A percentile compares a stretch with the other conserved stretches of the same genome.
Evolutionary conservation across 2,888 invertebrate species (phyloP).

Genomic region (Harpalus rubripes): DNA sequence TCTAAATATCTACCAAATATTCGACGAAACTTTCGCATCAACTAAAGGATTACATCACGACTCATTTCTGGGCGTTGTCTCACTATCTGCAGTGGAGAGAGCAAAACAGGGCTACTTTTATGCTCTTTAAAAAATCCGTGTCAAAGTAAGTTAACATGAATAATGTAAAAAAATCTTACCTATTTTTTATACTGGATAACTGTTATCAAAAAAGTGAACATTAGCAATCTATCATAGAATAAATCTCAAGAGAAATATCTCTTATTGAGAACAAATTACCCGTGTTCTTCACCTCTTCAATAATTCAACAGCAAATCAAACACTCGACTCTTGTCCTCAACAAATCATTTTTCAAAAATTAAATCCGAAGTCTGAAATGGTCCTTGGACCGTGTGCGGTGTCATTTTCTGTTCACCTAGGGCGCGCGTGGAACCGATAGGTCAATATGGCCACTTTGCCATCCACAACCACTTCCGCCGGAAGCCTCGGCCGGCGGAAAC

Average conservation of each 20-base stretch:
- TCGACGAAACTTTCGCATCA: too few relatives aligned
- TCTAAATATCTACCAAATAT: too few relatives aligned
- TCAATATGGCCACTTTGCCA: constrained; percentile 40
- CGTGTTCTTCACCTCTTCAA: constrained; percentile 17
- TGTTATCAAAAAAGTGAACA: background rate
- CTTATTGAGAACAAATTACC: constrained; percentile 14
- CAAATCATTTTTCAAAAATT: constrained; percentile 40
- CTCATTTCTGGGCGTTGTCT: too few relatives aligned
- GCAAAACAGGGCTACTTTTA: too few relatives aligned
- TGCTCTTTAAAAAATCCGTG: too few relatives aligned
- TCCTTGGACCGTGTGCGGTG: background rate
- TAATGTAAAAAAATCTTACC: too few relatives aligned
- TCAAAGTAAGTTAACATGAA: too few relatives aligned
- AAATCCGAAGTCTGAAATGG: background rate
- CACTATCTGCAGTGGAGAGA: too few relatives aligned
- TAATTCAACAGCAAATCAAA: constrained; percentile 49
- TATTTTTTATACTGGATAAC: too few relatives aligned
- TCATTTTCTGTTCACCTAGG: constrained; percentile 6
- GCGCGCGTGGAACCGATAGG: constrained; percentile 10
- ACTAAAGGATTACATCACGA: too few relatives aligned
- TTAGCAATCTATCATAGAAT: constrained; percentile 8
- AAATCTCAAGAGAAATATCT: background rate
- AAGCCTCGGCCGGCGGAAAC: constrained; percentile 18
- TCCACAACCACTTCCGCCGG: constrained; percentile 43
- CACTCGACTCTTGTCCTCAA: constrained; percentile 2